Percentiles rank a stretch among this genome's conserved stretches.
These are phyloP conservation scores for Vespertilio murinus DNA, from an alignment of 2,797 vertebrate genomes.

Conservation along the genomic window DNA sequence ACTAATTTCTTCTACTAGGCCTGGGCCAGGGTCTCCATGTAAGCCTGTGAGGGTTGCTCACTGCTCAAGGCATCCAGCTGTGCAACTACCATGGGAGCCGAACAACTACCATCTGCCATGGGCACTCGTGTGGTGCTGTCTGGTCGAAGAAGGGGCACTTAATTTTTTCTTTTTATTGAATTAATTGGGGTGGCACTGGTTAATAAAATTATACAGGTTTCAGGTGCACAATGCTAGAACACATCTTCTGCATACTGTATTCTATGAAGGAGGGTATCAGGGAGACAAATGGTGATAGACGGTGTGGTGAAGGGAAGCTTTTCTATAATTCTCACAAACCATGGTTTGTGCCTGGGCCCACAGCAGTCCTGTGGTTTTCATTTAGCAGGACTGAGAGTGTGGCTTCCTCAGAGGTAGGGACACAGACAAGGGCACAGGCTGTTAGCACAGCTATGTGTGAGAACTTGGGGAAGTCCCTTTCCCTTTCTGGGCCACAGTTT, in stretches of 20 bases:
- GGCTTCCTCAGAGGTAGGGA: not conserved
- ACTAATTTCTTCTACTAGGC: not conserved
- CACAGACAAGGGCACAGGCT: not conserved
- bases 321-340: not conserved
- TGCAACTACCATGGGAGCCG: not conserved
- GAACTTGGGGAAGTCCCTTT: not conserved
- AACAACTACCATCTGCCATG: fast-evolving
- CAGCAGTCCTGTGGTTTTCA: not conserved
- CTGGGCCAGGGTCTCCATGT: not conserved
- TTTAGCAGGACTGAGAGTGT: not conserved
- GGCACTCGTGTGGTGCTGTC: not conserved
- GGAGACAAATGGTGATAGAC: not conserved
- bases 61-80: not conserved
- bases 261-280: not conserved
- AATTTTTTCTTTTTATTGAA: not conserved
- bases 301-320: not conserved
- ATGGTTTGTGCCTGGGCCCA: not conserved
- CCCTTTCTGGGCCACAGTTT: not conserved
- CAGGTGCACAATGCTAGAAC: not conserved
- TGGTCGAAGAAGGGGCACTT: not conserved
- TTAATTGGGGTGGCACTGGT: not conserved
- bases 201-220: not conserved
- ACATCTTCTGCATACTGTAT: not conserved
- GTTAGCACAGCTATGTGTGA: not conserved
- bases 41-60: not conserved